Percentiles rank a stretch among this genome's conserved stretches.
Conservation (phyloP, 2,888 invertebrate species). For the Stratiomys singularior region DNA sequence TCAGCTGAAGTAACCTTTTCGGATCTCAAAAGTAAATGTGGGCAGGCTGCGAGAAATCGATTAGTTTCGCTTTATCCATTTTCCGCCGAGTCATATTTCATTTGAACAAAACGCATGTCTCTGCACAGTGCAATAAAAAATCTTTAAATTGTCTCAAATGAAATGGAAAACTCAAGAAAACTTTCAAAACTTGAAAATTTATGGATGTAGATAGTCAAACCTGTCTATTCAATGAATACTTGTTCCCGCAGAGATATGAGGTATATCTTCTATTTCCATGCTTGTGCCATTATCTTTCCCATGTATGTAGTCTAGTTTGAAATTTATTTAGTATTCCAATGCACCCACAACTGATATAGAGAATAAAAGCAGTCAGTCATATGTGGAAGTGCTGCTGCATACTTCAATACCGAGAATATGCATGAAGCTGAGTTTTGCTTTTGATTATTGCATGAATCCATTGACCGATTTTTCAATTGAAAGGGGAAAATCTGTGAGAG, state of each 20-base stretch:
- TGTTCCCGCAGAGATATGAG: neutral
- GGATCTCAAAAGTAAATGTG: too few relatives aligned
- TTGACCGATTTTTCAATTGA: constrained; percentile 41
- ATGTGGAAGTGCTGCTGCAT: neutral
- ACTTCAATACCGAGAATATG: neutral
- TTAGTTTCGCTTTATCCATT: too few relatives aligned
- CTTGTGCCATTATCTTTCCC: neutral
- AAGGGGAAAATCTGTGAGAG: constrained; percentile 6
- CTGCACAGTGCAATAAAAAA: too few relatives aligned
- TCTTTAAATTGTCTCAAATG: too few relatives aligned
- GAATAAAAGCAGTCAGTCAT: too few relatives aligned
- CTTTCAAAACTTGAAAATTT: neutral
- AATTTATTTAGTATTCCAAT: too few relatives aligned
- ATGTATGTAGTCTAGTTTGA: too few relatives aligned
- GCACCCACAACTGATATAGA: too few relatives aligned
- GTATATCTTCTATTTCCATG: neutral
- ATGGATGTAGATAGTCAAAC: neutral
- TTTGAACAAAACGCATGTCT: too few relatives aligned
- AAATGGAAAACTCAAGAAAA: neutral
- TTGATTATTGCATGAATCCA: constrained; percentile 36
- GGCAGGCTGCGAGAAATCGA: too few relatives aligned
- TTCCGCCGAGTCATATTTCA: too few relatives aligned
- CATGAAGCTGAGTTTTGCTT: neutral
- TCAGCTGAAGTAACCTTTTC: too few relatives aligned
- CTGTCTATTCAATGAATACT: neutral